These are phyloP conservation scores for Encarsia formosa DNA, from an alignment of 2,888 invertebrate genomes.

Conservation along the genomic window DNA sequence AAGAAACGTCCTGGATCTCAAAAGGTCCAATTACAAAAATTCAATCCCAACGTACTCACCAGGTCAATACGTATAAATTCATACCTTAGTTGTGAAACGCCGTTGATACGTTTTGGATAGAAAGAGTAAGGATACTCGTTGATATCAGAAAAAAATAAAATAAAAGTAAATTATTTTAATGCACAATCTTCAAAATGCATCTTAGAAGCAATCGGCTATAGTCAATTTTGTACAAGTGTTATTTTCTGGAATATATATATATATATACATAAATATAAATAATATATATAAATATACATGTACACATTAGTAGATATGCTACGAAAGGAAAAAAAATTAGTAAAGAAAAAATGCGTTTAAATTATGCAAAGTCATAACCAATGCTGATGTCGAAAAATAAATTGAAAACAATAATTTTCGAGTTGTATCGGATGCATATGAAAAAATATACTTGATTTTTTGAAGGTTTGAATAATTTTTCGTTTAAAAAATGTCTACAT, in stretches of 20 bases:
- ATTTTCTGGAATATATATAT: conserved; percentile 43
- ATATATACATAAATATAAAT: conserved; percentile 17
- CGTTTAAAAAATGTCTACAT: too few relatives aligned
- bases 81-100: conserved; percentile 40
- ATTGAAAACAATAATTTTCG: too few relatives aligned
- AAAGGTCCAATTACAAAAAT: conserved; percentile 10
- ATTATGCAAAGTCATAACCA: too few relatives aligned
- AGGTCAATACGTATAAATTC: conserved; percentile 38
- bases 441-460: too few relatives aligned
- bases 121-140: conserved; percentile 23
- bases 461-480: too few relatives aligned
- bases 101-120: conserved; percentile 14
- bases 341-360: too few relatives aligned
- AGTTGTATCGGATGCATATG: too few relatives aligned
- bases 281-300: conserved; percentile 19
- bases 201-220: conserved; percentile 48
- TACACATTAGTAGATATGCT: conserved; percentile 29
- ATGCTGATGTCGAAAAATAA: too few relatives aligned
- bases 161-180: conserved; percentile 30
- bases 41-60: conserved; percentile 5
- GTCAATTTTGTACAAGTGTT: conserved; percentile 50
- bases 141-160: too few relatives aligned
- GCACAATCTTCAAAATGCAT: conserved; percentile 34
- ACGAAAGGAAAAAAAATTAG: conserved; percentile 29
- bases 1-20: conserved; percentile 10